phyloP scores from a whole-genome alignment of 2,888 invertebrate species.

The Gymnocheta viridis region DNA sequence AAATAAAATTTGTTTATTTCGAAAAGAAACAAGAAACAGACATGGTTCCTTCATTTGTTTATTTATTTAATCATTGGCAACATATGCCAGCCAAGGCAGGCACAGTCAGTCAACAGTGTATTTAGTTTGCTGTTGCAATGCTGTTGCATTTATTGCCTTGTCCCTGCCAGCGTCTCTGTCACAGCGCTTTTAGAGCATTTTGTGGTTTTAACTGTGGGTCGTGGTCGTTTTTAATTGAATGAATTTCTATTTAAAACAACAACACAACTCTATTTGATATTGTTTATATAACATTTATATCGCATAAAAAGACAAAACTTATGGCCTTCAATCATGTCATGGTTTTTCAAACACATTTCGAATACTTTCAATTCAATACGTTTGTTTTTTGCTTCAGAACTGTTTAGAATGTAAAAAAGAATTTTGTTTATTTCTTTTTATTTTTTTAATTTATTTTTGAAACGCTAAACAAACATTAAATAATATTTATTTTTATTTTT shows the following conservation, averaged over 20 bases:
- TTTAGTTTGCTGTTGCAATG: conserved; percentile 3
- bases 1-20: conserved; percentile 42
- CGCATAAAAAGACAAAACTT: conserved; percentile 26
- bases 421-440: conserved; percentile 6
- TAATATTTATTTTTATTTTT: conserved; percentile 30
- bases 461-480: conserved; percentile 4
- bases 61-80: conserved; percentile 38
- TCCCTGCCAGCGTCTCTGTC: neutral
- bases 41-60: conserved; percentile 16
- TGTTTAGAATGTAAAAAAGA: conserved; percentile 31
- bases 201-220: conserved; percentile 35
- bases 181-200: neutral
- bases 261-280: conserved; percentile 10
- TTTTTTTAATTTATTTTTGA: neutral
- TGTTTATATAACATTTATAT: conserved; percentile 36
- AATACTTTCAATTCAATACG: conserved; percentile 11
- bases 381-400: neutral
- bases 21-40: conserved; percentile 17
- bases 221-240: conserved; percentile 33
- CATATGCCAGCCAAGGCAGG: conserved; percentile 25
- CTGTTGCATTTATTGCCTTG: neutral
- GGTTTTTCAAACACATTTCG: conserved; percentile 48
- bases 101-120: neutral
- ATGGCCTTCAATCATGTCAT: conserved; percentile 69
- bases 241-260: conserved; percentile 19